phyloP scores from a whole-genome alignment of 1,140 invertebrate genomes.

The Halesus radiatus region DNA sequence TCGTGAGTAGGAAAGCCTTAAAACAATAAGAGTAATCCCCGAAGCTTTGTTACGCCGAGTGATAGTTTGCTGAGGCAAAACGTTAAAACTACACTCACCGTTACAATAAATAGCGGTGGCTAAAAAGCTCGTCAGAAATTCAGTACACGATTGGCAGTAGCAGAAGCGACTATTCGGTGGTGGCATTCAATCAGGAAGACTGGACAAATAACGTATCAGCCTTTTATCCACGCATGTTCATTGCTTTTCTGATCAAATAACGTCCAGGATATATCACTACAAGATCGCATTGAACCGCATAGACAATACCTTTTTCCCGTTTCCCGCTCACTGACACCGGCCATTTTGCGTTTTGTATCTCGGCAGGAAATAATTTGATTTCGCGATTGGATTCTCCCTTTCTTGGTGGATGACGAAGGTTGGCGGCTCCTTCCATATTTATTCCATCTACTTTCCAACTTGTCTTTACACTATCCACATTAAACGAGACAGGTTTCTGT shows the following conservation, averaged over 20 bases:
- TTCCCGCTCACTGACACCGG: constrained; percentile 39
- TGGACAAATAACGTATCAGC: constrained; percentile 20
- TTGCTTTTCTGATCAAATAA: constrained; percentile 40
- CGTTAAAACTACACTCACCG: not conserved
- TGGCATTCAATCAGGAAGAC: constrained; percentile 30
- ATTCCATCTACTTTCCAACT: not conserved
- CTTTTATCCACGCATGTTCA: constrained; percentile 25
- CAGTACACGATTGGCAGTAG: not conserved
- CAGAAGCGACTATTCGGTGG: not conserved
- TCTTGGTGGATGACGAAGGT: constrained; percentile 52
- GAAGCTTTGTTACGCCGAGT: no score
- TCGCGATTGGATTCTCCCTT: constrained; percentile 54
- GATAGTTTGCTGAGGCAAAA: not conserved
- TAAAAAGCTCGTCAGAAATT: constrained; percentile 2
- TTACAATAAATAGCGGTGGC: not conserved
- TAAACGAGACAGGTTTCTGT: not conserved
- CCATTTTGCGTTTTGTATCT: constrained; percentile 47
- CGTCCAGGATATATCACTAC: constrained; percentile 23
- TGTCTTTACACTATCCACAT: not conserved
- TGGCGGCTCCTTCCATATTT: constrained; percentile 14
- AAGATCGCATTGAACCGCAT: constrained; percentile 50
- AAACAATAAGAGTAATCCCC: no score
- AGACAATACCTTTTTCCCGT: constrained; percentile 49
- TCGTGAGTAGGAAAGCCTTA: no score
- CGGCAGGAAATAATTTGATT: constrained; percentile 56